Base-by-base conservation (phyloP, 2,888 invertebrate species). In the Boloria euphrosyne region DNA sequence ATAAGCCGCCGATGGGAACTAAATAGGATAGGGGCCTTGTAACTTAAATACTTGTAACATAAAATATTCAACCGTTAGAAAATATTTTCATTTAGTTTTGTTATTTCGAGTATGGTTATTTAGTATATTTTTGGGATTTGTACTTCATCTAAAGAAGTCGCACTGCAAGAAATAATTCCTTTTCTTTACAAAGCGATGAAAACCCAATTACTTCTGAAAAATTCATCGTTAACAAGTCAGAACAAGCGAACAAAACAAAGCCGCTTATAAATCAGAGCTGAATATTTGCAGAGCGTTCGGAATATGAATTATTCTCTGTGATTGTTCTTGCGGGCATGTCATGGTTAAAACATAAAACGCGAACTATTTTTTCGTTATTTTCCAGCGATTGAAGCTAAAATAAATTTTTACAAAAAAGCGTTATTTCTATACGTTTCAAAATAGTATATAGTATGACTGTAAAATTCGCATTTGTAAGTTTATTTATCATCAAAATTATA, bases 261-360 rank as follows among this genome's bases (percentile, higher is more conserved):
- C 84, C 77, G 77, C 75, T 81, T 85, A 83, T 90, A 90, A 90
- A 90, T 90, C 86, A 83, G 80, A 78, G 76, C 80, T 81, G 85
- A 86, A 86, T 87, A 87, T 89, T 91, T 86, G 88, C 87, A 86
- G 88, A 87, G 89, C 90, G 88, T 86, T 86, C 86, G 80, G 90
- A 91, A 90, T 90, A 92, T 93, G 90, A 93, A 92, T 92, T 92
- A 92, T 91, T 90, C 89, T 79, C 78, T 79, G 83, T 88, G 87
- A 89, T 91, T 90, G 90, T 91, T 89, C 89, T 87, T 90, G 87
- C 84, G 81, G 78, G 85, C 84, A 81, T 86, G 86, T 87, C 90
- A 91, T 91, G 91, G 89, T 91, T 92, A 92, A 92, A 90, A 92
- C 92, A 90, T 92, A 90, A 92, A 92, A 89, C 86, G 86, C 83